phyloP scores from a whole-genome alignment of 1,140 invertebrate species.

The Venturia canescens region DNA sequence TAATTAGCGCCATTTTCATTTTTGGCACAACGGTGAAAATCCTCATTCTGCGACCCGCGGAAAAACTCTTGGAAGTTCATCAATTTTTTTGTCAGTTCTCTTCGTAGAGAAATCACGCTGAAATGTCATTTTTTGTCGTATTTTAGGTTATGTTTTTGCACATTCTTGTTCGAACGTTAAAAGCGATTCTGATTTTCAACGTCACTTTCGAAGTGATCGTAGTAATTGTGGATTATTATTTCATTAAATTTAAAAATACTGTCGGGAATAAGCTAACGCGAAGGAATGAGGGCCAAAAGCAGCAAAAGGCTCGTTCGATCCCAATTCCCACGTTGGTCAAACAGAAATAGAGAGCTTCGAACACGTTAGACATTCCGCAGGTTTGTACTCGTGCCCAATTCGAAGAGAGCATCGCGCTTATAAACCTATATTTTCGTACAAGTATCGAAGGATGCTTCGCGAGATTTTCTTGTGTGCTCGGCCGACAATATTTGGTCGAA shows the following conservation, averaged over 20 bases:
- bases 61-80: background rate
- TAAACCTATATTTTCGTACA: background rate
- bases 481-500: no score
- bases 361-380: conserved; percentile 35
- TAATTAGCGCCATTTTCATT: conserved; percentile 4
- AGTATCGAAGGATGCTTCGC: no score
- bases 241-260: no score
- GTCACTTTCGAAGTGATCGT: no score
- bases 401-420: background rate
- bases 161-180: no score
- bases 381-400: conserved; percentile 46
- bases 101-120: no score
- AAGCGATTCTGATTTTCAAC: no score
- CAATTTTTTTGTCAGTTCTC: no score
- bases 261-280: background rate
- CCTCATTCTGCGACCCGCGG: background rate
- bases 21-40: background rate
- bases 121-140: no score
- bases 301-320: conserved; percentile 36
- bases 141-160: no score
- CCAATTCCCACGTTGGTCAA: conserved; percentile 46
- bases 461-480: no score
- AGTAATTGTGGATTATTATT: no score
- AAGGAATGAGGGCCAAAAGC: conserved; percentile 37
- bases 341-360: conserved; percentile 46